Evolutionary conservation across 2,888 invertebrate genomes (phyloP).

Genomic region (Boloria selene): DNA sequence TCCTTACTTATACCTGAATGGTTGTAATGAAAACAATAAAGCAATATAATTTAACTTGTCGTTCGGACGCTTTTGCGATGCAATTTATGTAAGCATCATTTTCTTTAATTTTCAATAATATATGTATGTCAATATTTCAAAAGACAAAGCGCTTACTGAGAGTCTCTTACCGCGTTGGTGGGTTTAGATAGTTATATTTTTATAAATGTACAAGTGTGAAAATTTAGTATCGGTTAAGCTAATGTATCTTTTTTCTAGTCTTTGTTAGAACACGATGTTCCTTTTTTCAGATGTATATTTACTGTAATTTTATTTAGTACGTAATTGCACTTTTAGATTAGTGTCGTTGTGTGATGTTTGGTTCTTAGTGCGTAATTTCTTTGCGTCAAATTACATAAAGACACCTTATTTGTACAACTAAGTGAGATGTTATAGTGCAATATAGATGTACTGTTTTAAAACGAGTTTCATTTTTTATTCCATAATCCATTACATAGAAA

Average conservation of each 20-base stretch:
- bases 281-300: slow-evolving; percentile 24
- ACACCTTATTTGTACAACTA: slow-evolving; percentile 75
- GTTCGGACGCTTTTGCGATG: neutral
- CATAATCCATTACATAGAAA: too few species aligned
- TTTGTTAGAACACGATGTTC: slow-evolving; percentile 23
- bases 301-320: slow-evolving; percentile 20
- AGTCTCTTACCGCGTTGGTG: slow-evolving; percentile 23
- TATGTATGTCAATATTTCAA: neutral
- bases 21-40: slow-evolving; percentile 67
- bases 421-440: slow-evolving; percentile 82
- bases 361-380: slow-evolving; percentile 40
- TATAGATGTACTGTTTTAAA: slow-evolving; percentile 79
- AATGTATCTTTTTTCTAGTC: slow-evolving; percentile 20
- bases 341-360: slow-evolving; percentile 56
- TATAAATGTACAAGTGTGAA: slow-evolving; percentile 35
- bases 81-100: neutral
- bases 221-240: slow-evolving; percentile 25
- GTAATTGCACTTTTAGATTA: slow-evolving; percentile 58
- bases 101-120: slow-evolving; percentile 2
- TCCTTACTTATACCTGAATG: slow-evolving; percentile 54
- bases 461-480: slow-evolving; percentile 36
- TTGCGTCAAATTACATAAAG: slow-evolving; percentile 45
- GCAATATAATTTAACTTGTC: slow-evolving; percentile 53
- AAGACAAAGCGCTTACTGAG: slow-evolving; percentile 12
- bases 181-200: slow-evolving; percentile 41